Conservation (phyloP, 2,113 vertebrate species). For the Macquaria australasica region DNA sequence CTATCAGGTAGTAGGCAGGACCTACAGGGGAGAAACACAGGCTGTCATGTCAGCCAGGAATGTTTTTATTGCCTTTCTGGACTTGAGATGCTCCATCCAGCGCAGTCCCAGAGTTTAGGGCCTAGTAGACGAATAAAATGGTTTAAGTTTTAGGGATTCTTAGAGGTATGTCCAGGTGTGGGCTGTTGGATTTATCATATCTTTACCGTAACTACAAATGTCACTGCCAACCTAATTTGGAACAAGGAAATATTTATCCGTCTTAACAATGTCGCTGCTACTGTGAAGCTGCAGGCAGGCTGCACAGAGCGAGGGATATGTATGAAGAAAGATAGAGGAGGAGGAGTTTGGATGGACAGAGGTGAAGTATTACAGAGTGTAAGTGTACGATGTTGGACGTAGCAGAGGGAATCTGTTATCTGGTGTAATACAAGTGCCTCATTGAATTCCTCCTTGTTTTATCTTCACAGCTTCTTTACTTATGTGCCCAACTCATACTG, state of each 20-base stretch:
- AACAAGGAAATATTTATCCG: conserved; percentile 12
- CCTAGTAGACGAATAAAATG: neutral
- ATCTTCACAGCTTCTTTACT: conserved; percentile 44
- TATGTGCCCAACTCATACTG: conserved; percentile 9
- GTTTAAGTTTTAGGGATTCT: conserved; percentile 21
- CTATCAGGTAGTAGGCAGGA: conserved; percentile 61
- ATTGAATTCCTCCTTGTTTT: conserved; percentile 40
- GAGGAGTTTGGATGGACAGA: conserved; percentile 14
- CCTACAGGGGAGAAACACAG: conserved; percentile 55
- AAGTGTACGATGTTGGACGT: conserved; percentile 23
- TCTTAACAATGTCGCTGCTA: conserved; percentile 20
- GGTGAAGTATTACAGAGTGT: conserved; percentile 4
- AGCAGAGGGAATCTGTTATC: conserved; percentile 49
- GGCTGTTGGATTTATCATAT: conserved; percentile 3
- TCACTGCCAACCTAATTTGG: conserved; percentile 25
- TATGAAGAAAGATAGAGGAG: neutral
- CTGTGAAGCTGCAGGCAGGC: conserved; percentile 26
- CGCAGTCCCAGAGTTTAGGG: conserved; percentile 21
- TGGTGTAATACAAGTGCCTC: conserved; percentile 35
- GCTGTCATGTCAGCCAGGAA: conserved; percentile 47
- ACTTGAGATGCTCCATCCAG: conserved; percentile 23
- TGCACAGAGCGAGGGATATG: neutral
- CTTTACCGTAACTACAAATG: conserved; percentile 21
- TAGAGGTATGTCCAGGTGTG: conserved; percentile 9
- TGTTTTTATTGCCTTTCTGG: conserved; percentile 55